phyloP scores from a whole-genome alignment of 2,113 vertebrate species.

The Cyanistes caeruleus region DNA sequence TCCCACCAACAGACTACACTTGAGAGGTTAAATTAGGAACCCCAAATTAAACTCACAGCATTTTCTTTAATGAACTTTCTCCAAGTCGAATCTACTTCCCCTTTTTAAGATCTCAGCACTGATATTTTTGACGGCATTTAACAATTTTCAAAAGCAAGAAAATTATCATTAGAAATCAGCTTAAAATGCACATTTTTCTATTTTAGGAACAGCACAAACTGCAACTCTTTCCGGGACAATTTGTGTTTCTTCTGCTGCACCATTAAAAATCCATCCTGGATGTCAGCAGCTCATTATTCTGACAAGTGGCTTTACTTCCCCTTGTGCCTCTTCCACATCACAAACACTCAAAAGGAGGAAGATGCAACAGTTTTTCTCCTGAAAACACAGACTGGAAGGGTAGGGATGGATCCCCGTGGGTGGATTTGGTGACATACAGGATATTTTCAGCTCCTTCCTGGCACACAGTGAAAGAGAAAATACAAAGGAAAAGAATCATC shows the following conservation, averaged over 20 bases:
- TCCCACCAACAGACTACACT: not conserved
- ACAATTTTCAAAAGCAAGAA: not conserved
- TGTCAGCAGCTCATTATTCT: slow-evolving; percentile 35
- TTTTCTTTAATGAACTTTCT: slow-evolving; percentile 37
- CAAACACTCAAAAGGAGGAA: not conserved
- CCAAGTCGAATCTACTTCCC: not conserved
- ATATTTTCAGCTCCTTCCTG: not conserved
- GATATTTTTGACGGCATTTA: not conserved
- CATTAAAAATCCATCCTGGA: not conserved
- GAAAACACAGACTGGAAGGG: not conserved
- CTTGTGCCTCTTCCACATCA: not conserved
- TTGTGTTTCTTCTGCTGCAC: not conserved
- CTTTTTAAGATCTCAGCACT: not conserved
- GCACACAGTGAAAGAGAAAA: not conserved
- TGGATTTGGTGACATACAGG: not conserved
- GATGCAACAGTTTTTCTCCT: not conserved
- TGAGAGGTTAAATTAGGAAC: not conserved
- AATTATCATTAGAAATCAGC: not conserved
- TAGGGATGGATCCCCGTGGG: not conserved
- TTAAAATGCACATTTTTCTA: not conserved
- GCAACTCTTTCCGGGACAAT: not conserved
- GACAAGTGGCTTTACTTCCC: not conserved
- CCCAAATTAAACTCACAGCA: slow-evolving; percentile 8
- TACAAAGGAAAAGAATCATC: not conserved
- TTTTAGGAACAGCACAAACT: not conserved